phyloP scores from a whole-genome alignment of 2,888 invertebrate species.

The Abscondita cerata region DNA sequence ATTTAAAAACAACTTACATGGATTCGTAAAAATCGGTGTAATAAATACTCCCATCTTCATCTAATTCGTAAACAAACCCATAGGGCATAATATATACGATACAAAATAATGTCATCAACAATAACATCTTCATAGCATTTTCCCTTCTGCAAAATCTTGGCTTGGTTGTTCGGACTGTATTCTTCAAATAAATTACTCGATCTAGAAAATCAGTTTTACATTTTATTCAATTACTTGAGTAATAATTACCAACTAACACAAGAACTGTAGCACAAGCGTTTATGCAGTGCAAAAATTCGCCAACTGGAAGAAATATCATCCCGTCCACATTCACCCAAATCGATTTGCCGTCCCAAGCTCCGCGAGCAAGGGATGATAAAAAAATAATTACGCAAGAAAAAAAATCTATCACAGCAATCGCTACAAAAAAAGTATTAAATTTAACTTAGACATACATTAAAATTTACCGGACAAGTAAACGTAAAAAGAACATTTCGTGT shows the following conservation, averaged over 20 bases:
- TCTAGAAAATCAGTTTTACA: slow-evolving; percentile 15
- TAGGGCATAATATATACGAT: slow-evolving; percentile 18
- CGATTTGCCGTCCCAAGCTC: slow-evolving; percentile 10
- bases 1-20: too few relatives aligned
- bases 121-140: slow-evolving; percentile 12
- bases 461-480: slow-evolving; percentile 28
- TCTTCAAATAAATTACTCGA: slow-evolving; percentile 20
- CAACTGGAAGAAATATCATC: slow-evolving; percentile 22
- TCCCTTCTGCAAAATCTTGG: slow-evolving; percentile 20
- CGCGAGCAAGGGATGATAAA: slow-evolving; percentile 15
- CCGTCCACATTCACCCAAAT: slow-evolving; percentile 6
- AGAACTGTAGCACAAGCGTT: slow-evolving; percentile 28
- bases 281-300: slow-evolving; percentile 26
- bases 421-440: slow-evolving; percentile 12
- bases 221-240: neutral
- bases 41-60: neutral
- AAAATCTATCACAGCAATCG: slow-evolving; percentile 17
- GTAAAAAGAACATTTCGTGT: slow-evolving; percentile 23
- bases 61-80: slow-evolving; percentile 21
- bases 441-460: neutral
- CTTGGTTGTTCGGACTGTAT: slow-evolving; percentile 6
- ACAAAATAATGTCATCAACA: neutral
- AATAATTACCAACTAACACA: slow-evolving; percentile 32
- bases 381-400: slow-evolving; percentile 15
- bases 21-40: slow-evolving; percentile 21